Percentiles rank a stretch among this genome's conserved stretches.
Evolutionary conservation across 1,140 invertebrate species (phyloP).

Genomic region (Brachionus paranguensis): DNA sequence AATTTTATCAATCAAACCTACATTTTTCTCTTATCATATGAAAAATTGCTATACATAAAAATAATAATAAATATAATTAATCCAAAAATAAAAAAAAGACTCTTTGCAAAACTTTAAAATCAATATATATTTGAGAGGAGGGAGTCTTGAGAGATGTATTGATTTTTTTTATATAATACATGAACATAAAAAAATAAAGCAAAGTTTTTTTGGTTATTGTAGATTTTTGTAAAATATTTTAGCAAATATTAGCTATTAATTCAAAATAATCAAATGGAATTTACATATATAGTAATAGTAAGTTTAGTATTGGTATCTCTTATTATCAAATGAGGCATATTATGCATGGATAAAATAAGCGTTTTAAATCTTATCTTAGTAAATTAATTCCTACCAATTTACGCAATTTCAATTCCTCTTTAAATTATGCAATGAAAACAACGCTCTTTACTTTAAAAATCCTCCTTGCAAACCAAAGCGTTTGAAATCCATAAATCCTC

Average conservation of each 20-base stretch:
- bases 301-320: slow-evolving; percentile 7
- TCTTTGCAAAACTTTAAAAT: background rate
- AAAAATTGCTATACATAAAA: background rate
- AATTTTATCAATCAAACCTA: too few species aligned
- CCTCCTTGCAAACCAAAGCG: background rate
- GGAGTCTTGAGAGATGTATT: background rate
- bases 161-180: background rate
- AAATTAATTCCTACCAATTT: background rate
- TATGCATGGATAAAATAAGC: background rate
- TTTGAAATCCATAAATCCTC: background rate
- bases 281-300: slow-evolving; percentile 30
- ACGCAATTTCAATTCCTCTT: background rate
- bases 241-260: background rate
- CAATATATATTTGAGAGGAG: background rate
- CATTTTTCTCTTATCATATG: too few species aligned
- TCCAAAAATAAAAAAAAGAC: background rate
- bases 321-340: background rate
- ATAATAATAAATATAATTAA: background rate
- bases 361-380: background rate
- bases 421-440: background rate
- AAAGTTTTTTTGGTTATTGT: background rate
- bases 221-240: background rate
- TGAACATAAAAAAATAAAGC: background rate
- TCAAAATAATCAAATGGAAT: slow-evolving; percentile 8
- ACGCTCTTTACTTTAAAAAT: background rate